Conservation (phyloP, 2,888 invertebrate species). For the Noctua pronuba region DNA sequence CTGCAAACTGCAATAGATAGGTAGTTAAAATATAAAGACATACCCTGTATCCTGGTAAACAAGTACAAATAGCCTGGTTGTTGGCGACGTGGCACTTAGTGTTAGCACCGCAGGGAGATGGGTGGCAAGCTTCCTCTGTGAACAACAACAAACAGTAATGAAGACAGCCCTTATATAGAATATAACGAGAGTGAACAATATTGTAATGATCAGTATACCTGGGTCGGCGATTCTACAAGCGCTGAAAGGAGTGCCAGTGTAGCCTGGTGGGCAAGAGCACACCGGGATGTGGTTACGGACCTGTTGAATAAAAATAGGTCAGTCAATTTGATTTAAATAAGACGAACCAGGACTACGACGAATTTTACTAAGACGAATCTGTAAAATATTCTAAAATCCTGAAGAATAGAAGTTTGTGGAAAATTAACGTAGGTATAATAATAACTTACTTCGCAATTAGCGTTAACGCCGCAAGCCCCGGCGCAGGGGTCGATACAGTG, state of each 20-base stretch:
- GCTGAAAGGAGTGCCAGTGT: conserved; percentile 94
- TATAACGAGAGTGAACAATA: neutral
- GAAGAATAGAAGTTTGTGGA: neutral
- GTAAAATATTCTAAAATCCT: neutral
- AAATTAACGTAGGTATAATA: neutral
- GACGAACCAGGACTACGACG: neutral
- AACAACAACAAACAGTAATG: conserved; percentile 37
- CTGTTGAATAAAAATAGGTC: conserved; percentile 70
- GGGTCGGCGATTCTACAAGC: conserved; percentile 94
- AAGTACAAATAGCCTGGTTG: conserved; percentile 94
- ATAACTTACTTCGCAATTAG: conserved; percentile 93
- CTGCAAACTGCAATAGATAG: neutral
- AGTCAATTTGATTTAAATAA: neutral
- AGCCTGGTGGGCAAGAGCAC: conserved; percentile 94
- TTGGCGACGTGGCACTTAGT: conserved; percentile 95
- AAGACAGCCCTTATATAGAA: neutral
- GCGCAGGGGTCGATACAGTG: conserved; percentile 95
- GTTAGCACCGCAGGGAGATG: conserved; percentile 95
- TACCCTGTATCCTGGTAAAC: conserved; percentile 93
- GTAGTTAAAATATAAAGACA: conserved; percentile 49
- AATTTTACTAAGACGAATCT: neutral
- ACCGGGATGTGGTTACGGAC: conserved; percentile 94
- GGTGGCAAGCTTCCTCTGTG: conserved; percentile 95
- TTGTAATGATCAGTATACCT: conserved; percentile 84
- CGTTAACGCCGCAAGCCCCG: conserved; percentile 93